Percentiles rank a stretch among this genome's conserved stretches.
phyloP scores from a whole-genome alignment of 2,113 vertebrate genomes.

The Hippocampus comes region DNA sequence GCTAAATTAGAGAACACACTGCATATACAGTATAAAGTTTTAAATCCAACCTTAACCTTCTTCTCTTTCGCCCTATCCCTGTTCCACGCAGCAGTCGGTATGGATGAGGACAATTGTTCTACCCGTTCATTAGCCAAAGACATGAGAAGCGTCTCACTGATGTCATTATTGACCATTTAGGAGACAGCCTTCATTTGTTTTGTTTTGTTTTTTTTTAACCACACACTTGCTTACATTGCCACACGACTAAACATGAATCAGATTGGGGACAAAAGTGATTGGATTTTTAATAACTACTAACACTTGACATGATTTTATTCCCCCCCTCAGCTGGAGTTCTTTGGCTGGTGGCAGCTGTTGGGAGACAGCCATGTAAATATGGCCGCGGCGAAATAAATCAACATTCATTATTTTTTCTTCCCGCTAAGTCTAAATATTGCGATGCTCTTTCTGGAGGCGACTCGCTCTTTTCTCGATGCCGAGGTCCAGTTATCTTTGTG shows the following conservation, averaged over 20 bases:
- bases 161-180: slow-evolving; percentile 65
- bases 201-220: slow-evolving; percentile 49
- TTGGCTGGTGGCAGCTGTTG: slow-evolving; percentile 4
- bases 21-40: too few relatives aligned
- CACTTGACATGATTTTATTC: slow-evolving; percentile 39
- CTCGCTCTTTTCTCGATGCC: not conserved
- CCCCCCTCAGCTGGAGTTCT: slow-evolving; percentile 17
- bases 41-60: too few relatives aligned
- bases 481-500: not conserved
- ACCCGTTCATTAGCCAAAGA: slow-evolving; percentile 55
- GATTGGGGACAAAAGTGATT: slow-evolving; percentile 41
- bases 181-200: slow-evolving; percentile 59
- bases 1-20: too few relatives aligned
- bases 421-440: slow-evolving; percentile 13
- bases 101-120: slow-evolving; percentile 46
- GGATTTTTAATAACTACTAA: slow-evolving; percentile 56
- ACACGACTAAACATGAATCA: slow-evolving; percentile 51
- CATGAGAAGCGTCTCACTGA: slow-evolving; percentile 54
- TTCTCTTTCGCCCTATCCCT: not conserved
- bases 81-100: slow-evolving; percentile 22
- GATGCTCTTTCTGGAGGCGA: not conserved
- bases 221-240: slow-evolving; percentile 31
- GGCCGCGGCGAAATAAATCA: slow-evolving; percentile 6
- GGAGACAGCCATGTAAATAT: slow-evolving; percentile 8
- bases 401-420: slow-evolving; percentile 6